These are phyloP conservation scores for Clitarchus hookeri DNA, from an alignment of 2,888 invertebrate genomes.

Conservation along the genomic window DNA sequence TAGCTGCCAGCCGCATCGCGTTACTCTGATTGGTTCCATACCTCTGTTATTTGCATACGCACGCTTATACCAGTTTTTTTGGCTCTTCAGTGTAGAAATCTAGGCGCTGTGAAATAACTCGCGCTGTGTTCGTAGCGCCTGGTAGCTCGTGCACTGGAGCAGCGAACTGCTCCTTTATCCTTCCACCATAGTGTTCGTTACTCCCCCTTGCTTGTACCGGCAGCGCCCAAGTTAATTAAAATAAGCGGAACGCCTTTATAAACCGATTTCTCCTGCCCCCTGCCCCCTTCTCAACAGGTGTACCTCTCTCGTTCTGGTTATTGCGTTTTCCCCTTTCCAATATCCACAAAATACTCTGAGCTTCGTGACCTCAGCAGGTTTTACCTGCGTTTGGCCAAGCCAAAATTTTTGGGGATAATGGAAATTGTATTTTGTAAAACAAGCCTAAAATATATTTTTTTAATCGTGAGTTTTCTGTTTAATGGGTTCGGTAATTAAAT, in stretches of 20 bases:
- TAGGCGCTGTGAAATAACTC: too few species aligned
- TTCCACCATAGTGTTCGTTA: too few species aligned
- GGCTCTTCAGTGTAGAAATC: too few species aligned
- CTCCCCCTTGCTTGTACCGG: background rate
- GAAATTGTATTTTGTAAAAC: background rate
- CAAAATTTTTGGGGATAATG: background rate
- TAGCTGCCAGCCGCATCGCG: too few species aligned
- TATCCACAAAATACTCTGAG: too few species aligned
- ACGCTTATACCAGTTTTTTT: too few species aligned
- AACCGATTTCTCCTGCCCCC: background rate
- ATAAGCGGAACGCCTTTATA: background rate
- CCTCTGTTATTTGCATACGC: too few species aligned
- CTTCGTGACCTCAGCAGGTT: background rate
- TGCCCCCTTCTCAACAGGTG: background rate
- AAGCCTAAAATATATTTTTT: background rate
- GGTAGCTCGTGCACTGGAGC: too few species aligned
- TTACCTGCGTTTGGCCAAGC: background rate
- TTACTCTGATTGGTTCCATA: too few species aligned
- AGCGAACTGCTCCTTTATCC: too few species aligned
- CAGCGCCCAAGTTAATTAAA: background rate
- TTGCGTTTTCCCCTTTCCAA: background rate
- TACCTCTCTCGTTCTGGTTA: background rate
- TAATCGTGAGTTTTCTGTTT: background rate
- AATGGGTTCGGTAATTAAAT: background rate
- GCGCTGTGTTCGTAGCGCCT: too few species aligned